Evolutionary conservation across 2,888 invertebrate genomes (phyloP).

Genomic region (Archips crataeganus): DNA sequence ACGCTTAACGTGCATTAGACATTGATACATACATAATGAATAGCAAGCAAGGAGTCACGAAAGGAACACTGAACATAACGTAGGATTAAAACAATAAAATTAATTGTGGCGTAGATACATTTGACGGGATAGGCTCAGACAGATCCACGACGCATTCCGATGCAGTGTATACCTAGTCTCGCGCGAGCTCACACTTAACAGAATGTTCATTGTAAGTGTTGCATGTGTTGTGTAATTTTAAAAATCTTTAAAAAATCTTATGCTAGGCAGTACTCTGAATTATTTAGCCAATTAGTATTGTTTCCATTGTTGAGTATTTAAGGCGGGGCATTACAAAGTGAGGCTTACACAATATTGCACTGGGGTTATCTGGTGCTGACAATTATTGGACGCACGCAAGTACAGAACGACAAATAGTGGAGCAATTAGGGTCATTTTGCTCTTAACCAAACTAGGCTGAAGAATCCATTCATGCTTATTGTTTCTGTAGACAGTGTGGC

Average conservation of each 20-base stretch:
- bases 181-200: slow-evolving; percentile 58
- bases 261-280: slow-evolving; percentile 62
- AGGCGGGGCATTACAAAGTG: slow-evolving; percentile 34
- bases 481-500: background rate
- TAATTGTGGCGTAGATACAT: slow-evolving; percentile 66
- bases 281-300: slow-evolving; percentile 50
- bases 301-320: slow-evolving; percentile 29
- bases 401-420: slow-evolving; percentile 31
- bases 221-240: slow-evolving; percentile 57
- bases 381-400: slow-evolving; percentile 53
- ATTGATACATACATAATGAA: slow-evolving; percentile 72
- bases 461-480: slow-evolving; percentile 28
- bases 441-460: slow-evolving; percentile 57
- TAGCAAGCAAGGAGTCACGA: slow-evolving; percentile 80
- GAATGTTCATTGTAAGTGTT: slow-evolving; percentile 51
- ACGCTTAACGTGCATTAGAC: slow-evolving; percentile 82
- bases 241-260: slow-evolving; percentile 46
- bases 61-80: slow-evolving; percentile 71
- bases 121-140: slow-evolving; percentile 73
- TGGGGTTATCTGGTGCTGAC: slow-evolving; percentile 54
- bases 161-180: slow-evolving; percentile 66
- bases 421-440: slow-evolving; percentile 38
- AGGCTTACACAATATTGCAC: slow-evolving; percentile 37
- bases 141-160: slow-evolving; percentile 74
- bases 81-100: slow-evolving; percentile 67